These are phyloP conservation scores for Tortrix viridana DNA, from an alignment of 2,888 invertebrate genomes.

Conservation along the genomic window DNA sequence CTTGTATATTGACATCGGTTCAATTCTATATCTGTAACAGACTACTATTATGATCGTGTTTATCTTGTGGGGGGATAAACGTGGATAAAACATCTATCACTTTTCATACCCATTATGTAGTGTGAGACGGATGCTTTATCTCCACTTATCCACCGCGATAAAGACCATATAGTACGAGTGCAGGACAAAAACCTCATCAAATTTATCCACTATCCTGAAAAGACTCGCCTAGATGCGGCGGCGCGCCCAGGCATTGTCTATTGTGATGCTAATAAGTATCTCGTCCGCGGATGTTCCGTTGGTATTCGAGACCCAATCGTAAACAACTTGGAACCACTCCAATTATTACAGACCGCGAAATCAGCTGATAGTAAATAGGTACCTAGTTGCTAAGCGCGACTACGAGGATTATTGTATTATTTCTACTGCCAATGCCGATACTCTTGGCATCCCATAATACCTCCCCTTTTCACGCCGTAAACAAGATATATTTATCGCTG, in stretches of 20 bases:
- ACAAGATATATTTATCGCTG: conserved; percentile 56
- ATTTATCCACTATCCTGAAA: background rate
- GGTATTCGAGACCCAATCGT: conserved; percentile 21
- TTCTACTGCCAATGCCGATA: conserved; percentile 55
- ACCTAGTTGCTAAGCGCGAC: conserved; percentile 38
- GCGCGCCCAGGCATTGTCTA: conserved; percentile 26
- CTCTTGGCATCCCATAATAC: conserved; percentile 60
- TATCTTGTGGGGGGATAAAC: no score
- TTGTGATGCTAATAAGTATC: conserved; percentile 6
- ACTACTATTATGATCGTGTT: no score
- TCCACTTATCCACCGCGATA: no score
- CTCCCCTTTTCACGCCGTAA: conserved; percentile 52
- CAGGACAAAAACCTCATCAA: conserved; percentile 8
- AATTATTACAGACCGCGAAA: conserved; percentile 37
- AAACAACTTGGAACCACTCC: conserved; percentile 30
- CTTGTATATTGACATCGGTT: no score
- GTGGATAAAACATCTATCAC: no score
- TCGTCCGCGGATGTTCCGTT: conserved; percentile 7
- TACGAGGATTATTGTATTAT: conserved; percentile 42
- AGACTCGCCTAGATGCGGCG: background rate
- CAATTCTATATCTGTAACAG: no score
- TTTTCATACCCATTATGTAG: no score
- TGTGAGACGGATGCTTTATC: no score
- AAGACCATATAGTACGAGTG: no score
- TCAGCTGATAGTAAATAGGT: conserved; percentile 37